phyloP scores from a whole-genome alignment of 1,140 invertebrate genomes.

The Trichonephila clavata region DNA sequence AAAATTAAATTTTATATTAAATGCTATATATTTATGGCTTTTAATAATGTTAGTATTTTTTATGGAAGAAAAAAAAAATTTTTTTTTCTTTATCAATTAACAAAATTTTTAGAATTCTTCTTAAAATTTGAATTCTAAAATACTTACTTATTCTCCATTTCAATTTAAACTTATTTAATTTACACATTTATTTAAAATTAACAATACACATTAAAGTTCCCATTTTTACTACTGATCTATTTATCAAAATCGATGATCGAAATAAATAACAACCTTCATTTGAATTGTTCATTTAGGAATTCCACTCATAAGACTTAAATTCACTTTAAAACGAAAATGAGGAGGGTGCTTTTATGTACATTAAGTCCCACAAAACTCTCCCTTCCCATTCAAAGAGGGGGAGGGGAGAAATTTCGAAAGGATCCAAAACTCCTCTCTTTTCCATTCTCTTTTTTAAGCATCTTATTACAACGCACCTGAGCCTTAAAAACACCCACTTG shows the following conservation, averaged over 20 bases:
- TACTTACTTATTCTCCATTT: too few species aligned
- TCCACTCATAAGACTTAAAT: constrained; percentile 20
- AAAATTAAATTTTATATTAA: too few species aligned
- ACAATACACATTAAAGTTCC: too few species aligned
- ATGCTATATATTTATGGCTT: too few species aligned
- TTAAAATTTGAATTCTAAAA: too few species aligned
- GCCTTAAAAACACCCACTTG: constrained; percentile 68
- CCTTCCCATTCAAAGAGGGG: not conserved
- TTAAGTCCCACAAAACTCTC: not conserved
- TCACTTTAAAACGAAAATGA: not conserved
- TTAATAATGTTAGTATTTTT: too few species aligned
- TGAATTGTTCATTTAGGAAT: not conserved
- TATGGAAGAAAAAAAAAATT: too few species aligned
- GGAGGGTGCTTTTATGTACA: not conserved
- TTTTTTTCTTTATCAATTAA: too few species aligned
- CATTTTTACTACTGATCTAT: too few species aligned
- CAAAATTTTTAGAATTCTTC: too few species aligned
- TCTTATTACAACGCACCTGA: constrained; percentile 67
- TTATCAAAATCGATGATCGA: not conserved
- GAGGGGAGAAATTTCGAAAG: not conserved
- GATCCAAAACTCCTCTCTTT: constrained; percentile 5
- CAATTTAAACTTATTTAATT: too few species aligned
- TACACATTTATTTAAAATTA: too few species aligned
- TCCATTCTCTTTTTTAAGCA: constrained; percentile 62
- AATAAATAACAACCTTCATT: not conserved